Evolutionary conservation across 2,113 vertebrate species (phyloP).

Genomic region (Bubo bubo): DNA sequence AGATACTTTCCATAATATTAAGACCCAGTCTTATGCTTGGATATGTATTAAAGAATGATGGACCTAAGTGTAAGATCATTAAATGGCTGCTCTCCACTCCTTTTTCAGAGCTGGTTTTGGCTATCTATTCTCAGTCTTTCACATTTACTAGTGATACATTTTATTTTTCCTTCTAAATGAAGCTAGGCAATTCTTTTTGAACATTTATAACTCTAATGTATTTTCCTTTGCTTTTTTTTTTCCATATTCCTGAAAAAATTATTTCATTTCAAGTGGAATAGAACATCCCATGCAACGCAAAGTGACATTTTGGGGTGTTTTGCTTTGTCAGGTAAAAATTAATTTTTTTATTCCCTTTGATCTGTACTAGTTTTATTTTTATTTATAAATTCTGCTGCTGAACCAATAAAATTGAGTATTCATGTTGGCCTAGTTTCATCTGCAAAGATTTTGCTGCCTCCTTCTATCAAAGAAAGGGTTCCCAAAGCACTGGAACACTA

Average conservation of each 20-base stretch:
- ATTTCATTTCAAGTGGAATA: neutral
- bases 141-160: neutral
- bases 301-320: slow-evolving; percentile 37
- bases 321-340: neutral
- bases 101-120: neutral
- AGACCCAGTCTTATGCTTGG: neutral
- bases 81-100: neutral
- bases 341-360: neutral
- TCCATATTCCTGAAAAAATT: neutral
- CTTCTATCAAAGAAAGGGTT: neutral
- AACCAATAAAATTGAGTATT: slow-evolving; percentile 51
- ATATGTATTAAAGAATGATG: neutral
- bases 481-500: neutral
- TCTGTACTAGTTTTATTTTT: slow-evolving; percentile 25
- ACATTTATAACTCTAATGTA: neutral
- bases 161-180: neutral
- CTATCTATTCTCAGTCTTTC: neutral
- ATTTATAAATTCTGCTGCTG: slow-evolving; percentile 25
- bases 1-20: neutral
- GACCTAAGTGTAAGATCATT: neutral
- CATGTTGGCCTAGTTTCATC: neutral
- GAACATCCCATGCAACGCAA: neutral
- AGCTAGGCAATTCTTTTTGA: neutral
- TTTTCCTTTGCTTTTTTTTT: neutral
- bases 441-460: neutral